Evolutionary conservation across 2,797 vertebrate species (phyloP).

Genomic region (Bovichtus variegatus): DNA sequence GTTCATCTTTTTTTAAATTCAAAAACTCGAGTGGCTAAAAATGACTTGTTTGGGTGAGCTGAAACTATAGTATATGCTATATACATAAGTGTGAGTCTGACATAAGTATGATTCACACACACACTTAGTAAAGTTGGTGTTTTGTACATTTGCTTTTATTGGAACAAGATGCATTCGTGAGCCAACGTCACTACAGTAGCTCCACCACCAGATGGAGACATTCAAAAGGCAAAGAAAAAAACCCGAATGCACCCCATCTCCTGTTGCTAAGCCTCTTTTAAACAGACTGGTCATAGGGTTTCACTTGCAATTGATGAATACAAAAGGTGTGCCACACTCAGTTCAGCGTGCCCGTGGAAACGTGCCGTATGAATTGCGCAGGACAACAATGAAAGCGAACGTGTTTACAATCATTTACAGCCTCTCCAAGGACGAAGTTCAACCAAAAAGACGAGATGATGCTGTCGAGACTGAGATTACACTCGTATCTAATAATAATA

Average conservation of each 20-base stretch:
- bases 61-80: background rate
- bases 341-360: background rate
- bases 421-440: background rate
- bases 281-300: background rate
- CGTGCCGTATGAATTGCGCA: background rate
- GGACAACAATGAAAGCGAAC: background rate
- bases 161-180: background rate
- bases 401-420: background rate
- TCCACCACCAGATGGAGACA: conserved; percentile 72
- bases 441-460: background rate
- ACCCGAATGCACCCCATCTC: background rate
- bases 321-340: background rate
- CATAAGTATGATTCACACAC: background rate
- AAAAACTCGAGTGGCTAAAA: background rate
- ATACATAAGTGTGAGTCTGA: too few species aligned
- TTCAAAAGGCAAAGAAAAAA: conserved; percentile 29
- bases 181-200: background rate
- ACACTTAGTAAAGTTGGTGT: background rate
- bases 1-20: background rate
- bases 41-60: background rate
- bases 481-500: background rate
- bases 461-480: conserved; percentile 32
- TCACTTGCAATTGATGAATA: too few species aligned
- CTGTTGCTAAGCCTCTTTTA: background rate
- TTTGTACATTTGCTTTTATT: accelerated